A percentile compares a stretch with the other conserved stretches of the same genome.
Conservation (phyloP, 2,797 vertebrate genomes). For the Thalassophryne amazonica region DNA sequence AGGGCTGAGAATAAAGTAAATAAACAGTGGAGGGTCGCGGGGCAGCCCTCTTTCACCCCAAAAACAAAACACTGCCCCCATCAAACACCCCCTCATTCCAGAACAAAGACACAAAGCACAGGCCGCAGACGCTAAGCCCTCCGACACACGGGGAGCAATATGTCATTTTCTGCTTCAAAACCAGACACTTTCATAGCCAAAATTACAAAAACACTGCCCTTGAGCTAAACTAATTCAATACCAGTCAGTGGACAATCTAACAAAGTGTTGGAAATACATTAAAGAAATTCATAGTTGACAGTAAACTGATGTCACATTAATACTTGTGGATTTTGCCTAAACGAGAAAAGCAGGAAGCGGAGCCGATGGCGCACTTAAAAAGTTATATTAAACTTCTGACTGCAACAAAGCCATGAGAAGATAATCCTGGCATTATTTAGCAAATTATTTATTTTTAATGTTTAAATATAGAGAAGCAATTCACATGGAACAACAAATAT, state of each 20-base stretch:
- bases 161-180: slow-evolving; percentile 66
- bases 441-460: slow-evolving; percentile 78
- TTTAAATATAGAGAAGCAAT: slow-evolving; percentile 78
- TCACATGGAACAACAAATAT: slow-evolving; percentile 76
- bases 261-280: too few species aligned
- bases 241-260: not conserved
- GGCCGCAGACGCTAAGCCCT: slow-evolving; percentile 61
- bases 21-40: slow-evolving; percentile 80
- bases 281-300: not conserved
- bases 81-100: slow-evolving; percentile 73
- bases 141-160: slow-evolving; percentile 71
- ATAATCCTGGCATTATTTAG: slow-evolving; percentile 60
- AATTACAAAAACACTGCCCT: slow-evolving; percentile 43
- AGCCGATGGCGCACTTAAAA: slow-evolving; percentile 1
- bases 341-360: slow-evolving; percentile 16
- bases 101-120: slow-evolving; percentile 72
- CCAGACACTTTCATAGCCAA: slow-evolving; percentile 43
- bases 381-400: slow-evolving; percentile 53
- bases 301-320: not conserved
- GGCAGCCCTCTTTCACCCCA: slow-evolving; percentile 78
- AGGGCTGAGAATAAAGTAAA: slow-evolving; percentile 79
- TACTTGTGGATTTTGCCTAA: not conserved
- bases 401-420: slow-evolving; percentile 71
- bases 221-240: slow-evolving; percentile 9
- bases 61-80: slow-evolving; percentile 82